Conservation (phyloP, 2,797 vertebrate genomes). For the Xerus rutilus region DNA sequence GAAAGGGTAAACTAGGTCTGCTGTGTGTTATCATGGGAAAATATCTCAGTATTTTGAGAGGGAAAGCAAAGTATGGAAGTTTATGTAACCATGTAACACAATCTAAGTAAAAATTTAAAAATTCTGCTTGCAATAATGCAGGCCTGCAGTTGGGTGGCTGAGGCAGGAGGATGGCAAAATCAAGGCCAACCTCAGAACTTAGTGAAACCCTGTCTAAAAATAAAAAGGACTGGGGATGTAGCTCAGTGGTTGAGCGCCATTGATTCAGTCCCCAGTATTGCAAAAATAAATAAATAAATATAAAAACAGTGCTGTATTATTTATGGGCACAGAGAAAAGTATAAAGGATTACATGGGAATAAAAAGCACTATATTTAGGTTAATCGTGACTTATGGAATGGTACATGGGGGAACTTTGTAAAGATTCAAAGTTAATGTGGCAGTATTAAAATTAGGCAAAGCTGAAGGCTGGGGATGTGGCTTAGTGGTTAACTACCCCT, state of each 20-base stretch:
- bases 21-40: neutral
- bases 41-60: neutral
- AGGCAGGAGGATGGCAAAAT: too few relatives aligned
- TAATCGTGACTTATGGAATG: neutral
- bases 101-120: conserved; percentile 2
- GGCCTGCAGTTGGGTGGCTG: too few relatives aligned
- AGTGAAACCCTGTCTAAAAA: too few relatives aligned
- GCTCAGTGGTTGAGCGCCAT: neutral
- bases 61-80: neutral
- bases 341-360: neutral
- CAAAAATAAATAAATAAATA: neutral
- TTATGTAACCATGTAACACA: neutral
- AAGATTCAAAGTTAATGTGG: neutral
- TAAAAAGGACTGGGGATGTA: neutral
- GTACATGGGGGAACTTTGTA: neutral
- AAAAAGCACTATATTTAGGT: neutral
- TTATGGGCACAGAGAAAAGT: conserved; percentile 18
- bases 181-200: too few relatives aligned
- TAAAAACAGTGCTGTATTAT: neutral
- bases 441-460: neutral
- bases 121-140: too few relatives aligned
- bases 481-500: too few relatives aligned
- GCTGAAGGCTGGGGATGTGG: too few relatives aligned
- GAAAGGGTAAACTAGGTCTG: neutral
- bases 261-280: neutral